A percentile compares a stretch with the other conserved stretches of the same genome.
These are phyloP conservation scores for Ichneumon xanthorius DNA, from an alignment of 2,888 invertebrate genomes.

Conservation along the genomic window DNA sequence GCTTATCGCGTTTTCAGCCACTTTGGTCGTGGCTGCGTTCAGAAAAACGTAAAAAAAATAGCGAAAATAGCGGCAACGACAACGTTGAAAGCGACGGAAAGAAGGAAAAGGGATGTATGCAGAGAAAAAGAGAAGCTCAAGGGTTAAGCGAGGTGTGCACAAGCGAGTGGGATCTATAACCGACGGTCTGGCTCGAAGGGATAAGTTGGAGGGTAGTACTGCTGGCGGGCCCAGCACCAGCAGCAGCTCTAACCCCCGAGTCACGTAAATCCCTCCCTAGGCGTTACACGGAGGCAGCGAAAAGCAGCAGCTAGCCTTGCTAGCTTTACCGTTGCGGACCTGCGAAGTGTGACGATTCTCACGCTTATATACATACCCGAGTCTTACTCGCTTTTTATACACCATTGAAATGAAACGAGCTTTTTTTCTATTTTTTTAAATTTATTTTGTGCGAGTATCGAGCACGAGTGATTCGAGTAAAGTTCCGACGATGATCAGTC, in stretches of 20 bases:
- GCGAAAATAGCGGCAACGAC: neutral
- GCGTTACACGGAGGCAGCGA: conserved; percentile 21
- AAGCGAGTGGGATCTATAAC: conserved; percentile 54
- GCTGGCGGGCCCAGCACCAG: conserved; percentile 18
- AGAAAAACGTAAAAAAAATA: conserved; percentile 17
- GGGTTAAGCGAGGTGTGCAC: conserved; percentile 44
- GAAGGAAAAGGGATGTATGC: conserved; percentile 10
- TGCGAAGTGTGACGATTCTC: conserved; percentile 45
- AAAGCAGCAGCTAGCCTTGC: neutral
- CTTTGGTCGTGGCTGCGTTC: conserved; percentile 47
- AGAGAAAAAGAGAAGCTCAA: conserved; percentile 8
- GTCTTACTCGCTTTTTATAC: neutral
- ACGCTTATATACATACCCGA: conserved; percentile 26
- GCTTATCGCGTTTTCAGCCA: conserved; percentile 63
- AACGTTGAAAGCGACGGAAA: conserved; percentile 6
- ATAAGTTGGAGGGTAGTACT: conserved; percentile 56
- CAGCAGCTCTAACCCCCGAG: conserved; percentile 51
- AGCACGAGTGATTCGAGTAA: conserved; percentile 12
- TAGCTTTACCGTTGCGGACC: conserved; percentile 48
- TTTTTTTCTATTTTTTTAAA: neutral
- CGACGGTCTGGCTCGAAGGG: conserved; percentile 53
- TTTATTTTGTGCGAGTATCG: neutral
- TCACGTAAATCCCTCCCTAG: conserved; percentile 65
- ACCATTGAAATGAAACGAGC: neutral
- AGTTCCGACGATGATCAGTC: conserved; percentile 6